These are phyloP conservation scores for Leucopsar rothschildi DNA, from an alignment of 2,113 vertebrate genomes.

Conservation along the genomic window DNA sequence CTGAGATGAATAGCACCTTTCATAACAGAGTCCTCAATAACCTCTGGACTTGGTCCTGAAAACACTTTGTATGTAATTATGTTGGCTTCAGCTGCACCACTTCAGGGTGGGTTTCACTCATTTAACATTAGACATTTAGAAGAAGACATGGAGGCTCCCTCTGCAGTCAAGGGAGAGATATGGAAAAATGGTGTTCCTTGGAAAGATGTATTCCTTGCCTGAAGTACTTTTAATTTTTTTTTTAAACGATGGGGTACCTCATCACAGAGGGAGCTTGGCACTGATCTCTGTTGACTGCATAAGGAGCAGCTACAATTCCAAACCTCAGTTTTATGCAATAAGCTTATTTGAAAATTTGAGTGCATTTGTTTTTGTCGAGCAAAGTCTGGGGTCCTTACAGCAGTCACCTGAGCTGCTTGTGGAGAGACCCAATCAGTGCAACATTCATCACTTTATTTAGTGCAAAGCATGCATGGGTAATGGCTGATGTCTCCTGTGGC, in stretches of 20 bases:
- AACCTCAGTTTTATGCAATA: background rate
- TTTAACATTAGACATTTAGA: background rate
- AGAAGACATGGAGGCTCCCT: conserved; percentile 50
- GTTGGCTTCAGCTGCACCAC: conserved; percentile 31
- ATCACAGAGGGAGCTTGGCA: background rate
- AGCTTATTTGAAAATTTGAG: background rate
- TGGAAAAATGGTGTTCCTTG: background rate
- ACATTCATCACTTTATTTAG: background rate
- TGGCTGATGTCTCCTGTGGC: background rate
- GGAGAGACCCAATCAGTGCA: background rate
- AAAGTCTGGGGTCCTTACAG: background rate
- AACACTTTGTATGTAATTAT: conserved; percentile 51
- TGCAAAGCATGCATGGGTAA: background rate
- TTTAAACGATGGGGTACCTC: background rate
- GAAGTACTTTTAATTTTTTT: background rate
- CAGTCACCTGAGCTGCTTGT: background rate
- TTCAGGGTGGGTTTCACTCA: conserved; percentile 56
- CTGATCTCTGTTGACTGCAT: background rate
- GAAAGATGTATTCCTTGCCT: background rate
- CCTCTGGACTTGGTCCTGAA: conserved; percentile 54
- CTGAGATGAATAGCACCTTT: conserved; percentile 49
- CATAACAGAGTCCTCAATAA: conserved; percentile 43
- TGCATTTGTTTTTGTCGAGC: background rate
- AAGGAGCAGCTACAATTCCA: background rate
- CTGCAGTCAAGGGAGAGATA: conserved; percentile 42